Percentiles rank a stretch among this genome's conserved stretches.
Evolutionary conservation across 2,797 vertebrate genomes (phyloP).

Genomic region (Sandelia bainsii): DNA sequence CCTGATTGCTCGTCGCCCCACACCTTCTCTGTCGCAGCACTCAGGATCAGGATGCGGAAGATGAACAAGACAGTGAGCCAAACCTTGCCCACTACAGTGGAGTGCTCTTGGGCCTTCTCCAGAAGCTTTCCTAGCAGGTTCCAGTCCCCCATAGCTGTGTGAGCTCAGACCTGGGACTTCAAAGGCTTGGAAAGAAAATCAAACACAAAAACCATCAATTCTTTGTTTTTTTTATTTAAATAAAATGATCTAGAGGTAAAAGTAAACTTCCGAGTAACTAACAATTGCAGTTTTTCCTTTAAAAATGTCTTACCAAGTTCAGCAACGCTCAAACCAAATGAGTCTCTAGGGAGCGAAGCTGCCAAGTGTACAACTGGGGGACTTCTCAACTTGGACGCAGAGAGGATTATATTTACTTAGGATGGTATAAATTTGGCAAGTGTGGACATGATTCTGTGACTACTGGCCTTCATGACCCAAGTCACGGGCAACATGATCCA

Average conservation of each 20-base stretch:
- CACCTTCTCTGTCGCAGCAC: slow-evolving; percentile 89
- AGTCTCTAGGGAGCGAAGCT: slow-evolving; percentile 32
- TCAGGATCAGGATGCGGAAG: slow-evolving; percentile 90
- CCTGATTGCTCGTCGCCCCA: slow-evolving; percentile 91
- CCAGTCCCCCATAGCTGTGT: slow-evolving; percentile 90
- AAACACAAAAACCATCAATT: background rate
- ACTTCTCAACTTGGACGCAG: slow-evolving; percentile 51
- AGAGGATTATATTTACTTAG: slow-evolving; percentile 80
- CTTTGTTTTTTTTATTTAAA: background rate
- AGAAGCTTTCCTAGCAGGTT: slow-evolving; percentile 90
- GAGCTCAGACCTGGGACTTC: slow-evolving; percentile 57
- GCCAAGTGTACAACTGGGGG: slow-evolving; percentile 11
- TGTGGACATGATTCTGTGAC: slow-evolving; percentile 69
- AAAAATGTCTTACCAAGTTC: slow-evolving; percentile 43
- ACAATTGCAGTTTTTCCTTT: background rate
- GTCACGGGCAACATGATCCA: slow-evolving; percentile 61
- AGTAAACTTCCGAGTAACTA: background rate
- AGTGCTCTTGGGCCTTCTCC: slow-evolving; percentile 91
- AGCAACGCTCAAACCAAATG: slow-evolving; percentile 37
- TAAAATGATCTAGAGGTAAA: background rate
- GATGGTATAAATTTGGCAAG: slow-evolving; percentile 79
- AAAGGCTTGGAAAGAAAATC: slow-evolving; percentile 5
- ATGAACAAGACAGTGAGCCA: slow-evolving; percentile 92
- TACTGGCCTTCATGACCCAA: slow-evolving; percentile 55
- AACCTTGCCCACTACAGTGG: slow-evolving; percentile 90